Percentiles rank a stretch among this genome's conserved stretches.
These are phyloP conservation scores for Archips crataeganus DNA, from an alignment of 2,888 invertebrate genomes.

Conservation along the genomic window DNA sequence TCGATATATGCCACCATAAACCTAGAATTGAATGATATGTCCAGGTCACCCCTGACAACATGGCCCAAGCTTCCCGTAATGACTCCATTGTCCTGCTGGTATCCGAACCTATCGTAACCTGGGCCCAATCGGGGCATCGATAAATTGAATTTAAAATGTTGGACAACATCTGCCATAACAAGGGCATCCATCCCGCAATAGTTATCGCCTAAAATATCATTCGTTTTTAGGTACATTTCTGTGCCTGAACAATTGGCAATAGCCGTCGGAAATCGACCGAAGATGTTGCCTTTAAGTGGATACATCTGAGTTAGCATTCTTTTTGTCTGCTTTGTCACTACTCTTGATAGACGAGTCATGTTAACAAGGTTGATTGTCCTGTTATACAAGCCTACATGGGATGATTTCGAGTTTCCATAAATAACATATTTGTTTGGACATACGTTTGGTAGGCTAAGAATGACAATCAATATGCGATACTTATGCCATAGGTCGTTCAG, in stretches of 20 bases:
- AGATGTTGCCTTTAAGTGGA: conserved; percentile 59
- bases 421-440: conserved; percentile 55
- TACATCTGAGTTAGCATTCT: conserved; percentile 52
- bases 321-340: conserved; percentile 43
- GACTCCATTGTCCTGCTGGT: conserved; percentile 43
- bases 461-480: conserved; percentile 50
- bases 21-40: conserved; percentile 68
- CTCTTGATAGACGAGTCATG: conserved; percentile 42
- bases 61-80: conserved; percentile 58
- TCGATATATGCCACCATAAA: conserved; percentile 58
- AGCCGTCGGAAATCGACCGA: conserved; percentile 62
- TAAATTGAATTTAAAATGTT: conserved; percentile 57
- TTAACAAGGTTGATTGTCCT: conserved; percentile 55
- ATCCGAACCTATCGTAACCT: conserved; percentile 53
- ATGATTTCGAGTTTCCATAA: conserved; percentile 52
- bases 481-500: conserved; percentile 61
- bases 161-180: conserved; percentile 58
- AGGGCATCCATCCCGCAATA: conserved; percentile 65
- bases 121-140: conserved; percentile 44
- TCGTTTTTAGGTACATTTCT: conserved; percentile 50
- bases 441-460: conserved; percentile 56
- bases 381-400: conserved; percentile 50
- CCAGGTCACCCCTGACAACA: conserved; percentile 53
- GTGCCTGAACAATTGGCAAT: conserved; percentile 54
- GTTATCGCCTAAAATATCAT: conserved; percentile 48